Conservation (phyloP, 2,797 vertebrate genomes). For the Melanotaenia nigrans region DNA sequence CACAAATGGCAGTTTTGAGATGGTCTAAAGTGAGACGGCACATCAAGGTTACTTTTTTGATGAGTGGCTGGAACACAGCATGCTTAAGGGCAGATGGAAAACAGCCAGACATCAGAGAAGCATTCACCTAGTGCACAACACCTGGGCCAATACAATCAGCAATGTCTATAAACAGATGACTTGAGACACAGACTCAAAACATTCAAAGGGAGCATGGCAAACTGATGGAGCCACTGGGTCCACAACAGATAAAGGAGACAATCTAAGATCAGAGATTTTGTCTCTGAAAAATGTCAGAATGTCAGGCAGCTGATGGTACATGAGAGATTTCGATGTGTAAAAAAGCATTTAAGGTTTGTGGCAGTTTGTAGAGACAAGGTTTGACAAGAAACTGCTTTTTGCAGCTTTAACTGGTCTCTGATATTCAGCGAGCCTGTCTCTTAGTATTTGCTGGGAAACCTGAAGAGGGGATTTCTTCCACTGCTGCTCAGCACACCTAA, state of each 20-base stretch:
- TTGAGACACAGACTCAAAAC: background rate
- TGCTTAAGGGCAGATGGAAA: background rate
- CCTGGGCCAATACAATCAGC: too few species aligned
- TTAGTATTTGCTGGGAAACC: background rate
- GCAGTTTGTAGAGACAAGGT: background rate
- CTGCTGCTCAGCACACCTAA: too few species aligned
- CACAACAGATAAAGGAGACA: background rate
- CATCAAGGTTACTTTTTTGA: background rate
- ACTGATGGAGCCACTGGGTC: background rate
- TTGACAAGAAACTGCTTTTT: background rate
- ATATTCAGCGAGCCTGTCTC: background rate
- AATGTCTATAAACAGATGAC: too few species aligned
- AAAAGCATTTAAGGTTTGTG: background rate
- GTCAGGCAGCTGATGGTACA: background rate
- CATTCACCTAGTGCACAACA: too few species aligned
- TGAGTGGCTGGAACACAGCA: background rate
- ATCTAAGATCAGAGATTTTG: background rate
- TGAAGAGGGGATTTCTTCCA: background rate
- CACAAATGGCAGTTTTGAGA: too few species aligned
- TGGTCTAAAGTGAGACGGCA: background rate
- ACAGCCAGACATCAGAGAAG: too few species aligned
- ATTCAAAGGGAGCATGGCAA: background rate
- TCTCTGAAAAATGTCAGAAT: background rate
- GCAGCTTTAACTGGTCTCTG: background rate
- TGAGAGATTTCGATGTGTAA: background rate